These are phyloP conservation scores for Homarus americanus DNA, from an alignment of 1,140 invertebrate species.

Conservation along the genomic window DNA sequence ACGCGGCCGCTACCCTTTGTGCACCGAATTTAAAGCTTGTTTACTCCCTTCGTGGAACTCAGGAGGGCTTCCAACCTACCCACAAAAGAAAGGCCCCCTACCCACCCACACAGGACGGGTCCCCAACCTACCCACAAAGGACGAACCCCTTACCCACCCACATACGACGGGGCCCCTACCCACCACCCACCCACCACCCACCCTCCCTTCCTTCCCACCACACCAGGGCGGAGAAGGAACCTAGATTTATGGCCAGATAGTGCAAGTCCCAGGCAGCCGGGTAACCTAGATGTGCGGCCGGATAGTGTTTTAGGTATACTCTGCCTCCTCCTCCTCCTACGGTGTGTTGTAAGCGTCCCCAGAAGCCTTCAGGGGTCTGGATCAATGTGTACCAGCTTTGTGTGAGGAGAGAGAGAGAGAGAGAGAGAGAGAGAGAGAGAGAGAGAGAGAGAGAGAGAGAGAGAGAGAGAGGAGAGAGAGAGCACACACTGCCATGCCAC, in stretches of 20 bases:
- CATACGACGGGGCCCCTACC: no score
- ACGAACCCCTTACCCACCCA: no score
- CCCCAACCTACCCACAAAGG: no score
- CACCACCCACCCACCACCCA: background rate
- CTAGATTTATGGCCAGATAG: background rate
- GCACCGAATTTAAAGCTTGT: background rate
- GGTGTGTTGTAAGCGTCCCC: no score
- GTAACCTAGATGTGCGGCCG: no score
- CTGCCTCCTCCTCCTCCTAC: no score
- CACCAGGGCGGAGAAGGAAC: background rate
- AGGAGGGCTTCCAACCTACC: background rate
- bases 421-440: background rate
- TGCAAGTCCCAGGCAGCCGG: background rate
- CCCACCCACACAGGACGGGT: no score
- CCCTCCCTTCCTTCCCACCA: background rate
- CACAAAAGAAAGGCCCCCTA: no score
- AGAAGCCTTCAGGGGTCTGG: no score
- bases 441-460: background rate
- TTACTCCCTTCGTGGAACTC: background rate
- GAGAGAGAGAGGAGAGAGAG: background rate
- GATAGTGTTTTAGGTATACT: no score
- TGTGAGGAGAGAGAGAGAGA: no score
- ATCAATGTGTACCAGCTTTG: no score
- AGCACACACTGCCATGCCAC: background rate
- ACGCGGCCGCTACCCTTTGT: slow-evolving; percentile 2